These are phyloP conservation scores for Halcyon badia DNA, from an alignment of 2,797 vertebrate genomes.

Conservation along the genomic window DNA sequence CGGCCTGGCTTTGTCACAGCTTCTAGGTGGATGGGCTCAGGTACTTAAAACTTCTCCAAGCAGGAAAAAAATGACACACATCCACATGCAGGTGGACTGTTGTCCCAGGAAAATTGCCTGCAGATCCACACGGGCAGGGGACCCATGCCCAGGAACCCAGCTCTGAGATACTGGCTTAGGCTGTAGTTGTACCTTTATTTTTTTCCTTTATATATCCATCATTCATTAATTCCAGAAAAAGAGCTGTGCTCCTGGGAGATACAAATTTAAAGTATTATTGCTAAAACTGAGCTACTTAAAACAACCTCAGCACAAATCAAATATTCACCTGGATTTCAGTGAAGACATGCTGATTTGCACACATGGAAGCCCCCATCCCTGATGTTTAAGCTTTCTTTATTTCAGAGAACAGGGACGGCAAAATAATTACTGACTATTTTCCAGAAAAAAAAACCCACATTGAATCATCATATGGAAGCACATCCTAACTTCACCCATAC, in stretches of 20 bases:
- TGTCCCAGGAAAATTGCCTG: not conserved
- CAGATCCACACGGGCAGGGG: accelerated
- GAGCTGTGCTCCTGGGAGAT: not conserved
- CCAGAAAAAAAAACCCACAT: not conserved
- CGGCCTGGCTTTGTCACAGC: not conserved
- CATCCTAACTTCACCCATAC: not conserved
- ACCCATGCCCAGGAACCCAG: not conserved
- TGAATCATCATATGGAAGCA: not conserved
- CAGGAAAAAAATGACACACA: not conserved
- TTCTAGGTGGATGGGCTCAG: not conserved
- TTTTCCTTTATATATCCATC: not conserved
- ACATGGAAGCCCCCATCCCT: not conserved
- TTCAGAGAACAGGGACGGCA: not conserved
- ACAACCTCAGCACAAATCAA: not conserved
- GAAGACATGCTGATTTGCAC: not conserved
- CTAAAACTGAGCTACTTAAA: not conserved
- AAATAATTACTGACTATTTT: conserved; percentile 8
- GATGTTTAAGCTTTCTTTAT: not conserved
- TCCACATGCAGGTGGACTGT: not conserved
- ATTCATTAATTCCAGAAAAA: not conserved
- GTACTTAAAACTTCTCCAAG: not conserved
- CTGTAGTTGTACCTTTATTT: not conserved
- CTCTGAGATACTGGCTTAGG: not conserved
- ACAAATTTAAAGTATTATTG: not conserved
- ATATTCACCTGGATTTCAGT: not conserved